These are phyloP conservation scores for Hyperoplus immaculatus DNA, from an alignment of 2,797 vertebrate species.

Conservation along the genomic window DNA sequence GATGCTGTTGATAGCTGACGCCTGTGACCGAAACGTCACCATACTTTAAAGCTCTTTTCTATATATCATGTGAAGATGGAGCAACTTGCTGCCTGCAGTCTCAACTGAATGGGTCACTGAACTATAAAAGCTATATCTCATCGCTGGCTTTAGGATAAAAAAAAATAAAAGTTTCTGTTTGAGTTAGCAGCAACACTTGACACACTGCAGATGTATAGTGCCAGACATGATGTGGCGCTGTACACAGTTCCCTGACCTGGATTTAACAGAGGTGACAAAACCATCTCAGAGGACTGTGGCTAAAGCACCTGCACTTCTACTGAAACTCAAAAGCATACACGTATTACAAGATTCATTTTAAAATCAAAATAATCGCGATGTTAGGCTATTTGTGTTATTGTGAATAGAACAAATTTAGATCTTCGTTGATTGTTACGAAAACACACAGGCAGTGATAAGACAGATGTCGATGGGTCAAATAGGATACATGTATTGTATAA, in stretches of 20 bases:
- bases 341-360: not conserved
- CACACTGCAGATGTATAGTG: not conserved
- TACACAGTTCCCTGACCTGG: slow-evolving; percentile 10
- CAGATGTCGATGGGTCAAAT: no score
- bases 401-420: not conserved
- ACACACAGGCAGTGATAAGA: no score
- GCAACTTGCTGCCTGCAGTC: slow-evolving; percentile 8
- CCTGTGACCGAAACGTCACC: slow-evolving; percentile 48
- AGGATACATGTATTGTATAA: no score
- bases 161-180: slow-evolving; percentile 35
- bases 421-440: not conserved
- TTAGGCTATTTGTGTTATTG: not conserved
- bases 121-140: slow-evolving; percentile 35
- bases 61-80: slow-evolving; percentile 49
- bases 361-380: not conserved
- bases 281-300: not conserved
- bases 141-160: slow-evolving; percentile 23
- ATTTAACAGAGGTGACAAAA: slow-evolving; percentile 10
- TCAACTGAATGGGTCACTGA: slow-evolving; percentile 22
- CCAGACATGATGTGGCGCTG: not conserved
- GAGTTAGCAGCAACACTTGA: slow-evolving; percentile 33
- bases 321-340: not conserved
- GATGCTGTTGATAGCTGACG: slow-evolving; percentile 26
- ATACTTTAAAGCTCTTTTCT: slow-evolving; percentile 43
- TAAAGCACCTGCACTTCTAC: not conserved